These are phyloP conservation scores for Takifugu ocellatus DNA, from an alignment of 2,797 vertebrate genomes.

Conservation along the genomic window DNA sequence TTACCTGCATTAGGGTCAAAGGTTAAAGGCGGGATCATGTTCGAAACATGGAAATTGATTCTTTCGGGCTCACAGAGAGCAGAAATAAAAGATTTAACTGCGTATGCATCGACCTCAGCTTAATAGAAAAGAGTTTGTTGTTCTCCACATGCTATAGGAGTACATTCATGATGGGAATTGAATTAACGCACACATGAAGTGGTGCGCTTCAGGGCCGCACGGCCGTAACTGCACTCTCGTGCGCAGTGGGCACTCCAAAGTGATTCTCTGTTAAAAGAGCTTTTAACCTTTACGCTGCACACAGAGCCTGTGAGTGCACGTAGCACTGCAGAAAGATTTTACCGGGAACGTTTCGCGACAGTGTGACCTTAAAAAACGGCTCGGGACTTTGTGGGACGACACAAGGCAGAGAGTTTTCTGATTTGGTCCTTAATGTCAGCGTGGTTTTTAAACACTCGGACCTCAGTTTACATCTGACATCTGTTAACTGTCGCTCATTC, in stretches of 20 bases:
- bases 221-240: slow-evolving; percentile 34
- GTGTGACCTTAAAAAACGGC: slow-evolving; percentile 4
- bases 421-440: no score
- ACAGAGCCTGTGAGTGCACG: slow-evolving; percentile 21
- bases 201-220: slow-evolving; percentile 25
- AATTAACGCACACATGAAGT: slow-evolving; percentile 30
- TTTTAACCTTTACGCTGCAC: slow-evolving; percentile 46
- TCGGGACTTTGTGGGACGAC: neutral
- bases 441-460: no score
- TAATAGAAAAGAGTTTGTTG: slow-evolving; percentile 14
- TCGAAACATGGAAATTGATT: slow-evolving; percentile 44
- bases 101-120: slow-evolving; percentile 7
- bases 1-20: slow-evolving; percentile 42
- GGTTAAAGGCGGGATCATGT: slow-evolving; percentile 46
- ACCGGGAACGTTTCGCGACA: slow-evolving; percentile 6
- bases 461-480: no score
- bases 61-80: slow-evolving; percentile 2
- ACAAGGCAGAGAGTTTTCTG: no score
- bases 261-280: slow-evolving; percentile 37
- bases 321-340: neutral
- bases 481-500: no score
- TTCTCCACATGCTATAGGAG: slow-evolving; percentile 7
- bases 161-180: slow-evolving; percentile 30
- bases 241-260: slow-evolving; percentile 43
- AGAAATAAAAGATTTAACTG: slow-evolving; percentile 26